A percentile compares a stretch with the other conserved stretches of the same genome.
phyloP scores from a whole-genome alignment of 2,797 vertebrate genomes.

The Anguilla megastoma region DNA sequence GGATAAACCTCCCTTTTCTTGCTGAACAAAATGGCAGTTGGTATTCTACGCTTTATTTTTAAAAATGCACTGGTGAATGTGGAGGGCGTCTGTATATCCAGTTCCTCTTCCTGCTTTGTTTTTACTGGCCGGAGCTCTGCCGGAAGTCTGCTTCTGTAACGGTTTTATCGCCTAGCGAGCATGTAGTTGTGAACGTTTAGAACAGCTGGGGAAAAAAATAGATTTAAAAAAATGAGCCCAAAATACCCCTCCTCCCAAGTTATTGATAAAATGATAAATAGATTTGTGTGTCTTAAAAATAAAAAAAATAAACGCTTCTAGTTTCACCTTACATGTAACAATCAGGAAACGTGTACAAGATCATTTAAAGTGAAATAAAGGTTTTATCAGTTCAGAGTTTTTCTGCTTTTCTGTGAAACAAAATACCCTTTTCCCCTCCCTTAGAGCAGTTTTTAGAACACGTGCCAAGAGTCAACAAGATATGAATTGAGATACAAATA shows the following conservation, averaged over 20 bases:
- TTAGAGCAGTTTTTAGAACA: background rate
- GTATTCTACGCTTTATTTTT: constrained; percentile 83
- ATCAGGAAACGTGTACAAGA: constrained; percentile 95
- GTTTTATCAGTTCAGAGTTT: constrained; percentile 75
- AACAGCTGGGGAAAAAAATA: constrained; percentile 81
- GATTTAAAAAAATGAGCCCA: constrained; percentile 74
- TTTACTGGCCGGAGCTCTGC: constrained; percentile 98
- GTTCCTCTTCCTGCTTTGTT: constrained; percentile 92
- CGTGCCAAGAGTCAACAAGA: background rate
- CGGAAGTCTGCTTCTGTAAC: constrained; percentile 96
- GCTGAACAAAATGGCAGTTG: constrained; percentile 81
- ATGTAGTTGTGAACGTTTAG: constrained; percentile 97
- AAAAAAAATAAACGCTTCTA: constrained; percentile 77
- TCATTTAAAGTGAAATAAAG: constrained; percentile 94
- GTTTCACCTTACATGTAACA: constrained; percentile 92
- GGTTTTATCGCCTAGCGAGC: constrained; percentile 95
- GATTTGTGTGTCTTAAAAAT: constrained; percentile 95
- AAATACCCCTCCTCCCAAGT: constrained; percentile 53
- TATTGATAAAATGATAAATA: constrained; percentile 83
- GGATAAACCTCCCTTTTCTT: constrained; percentile 64
- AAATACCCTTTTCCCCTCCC: background rate
- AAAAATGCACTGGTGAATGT: constrained; percentile 94
- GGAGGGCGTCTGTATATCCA: constrained; percentile 98
- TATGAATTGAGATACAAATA: background rate
- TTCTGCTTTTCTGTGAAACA: constrained; percentile 25